These are phyloP conservation scores for Eumacrocentrus americanus DNA, from an alignment of 2,888 invertebrate species.

Conservation along the genomic window DNA sequence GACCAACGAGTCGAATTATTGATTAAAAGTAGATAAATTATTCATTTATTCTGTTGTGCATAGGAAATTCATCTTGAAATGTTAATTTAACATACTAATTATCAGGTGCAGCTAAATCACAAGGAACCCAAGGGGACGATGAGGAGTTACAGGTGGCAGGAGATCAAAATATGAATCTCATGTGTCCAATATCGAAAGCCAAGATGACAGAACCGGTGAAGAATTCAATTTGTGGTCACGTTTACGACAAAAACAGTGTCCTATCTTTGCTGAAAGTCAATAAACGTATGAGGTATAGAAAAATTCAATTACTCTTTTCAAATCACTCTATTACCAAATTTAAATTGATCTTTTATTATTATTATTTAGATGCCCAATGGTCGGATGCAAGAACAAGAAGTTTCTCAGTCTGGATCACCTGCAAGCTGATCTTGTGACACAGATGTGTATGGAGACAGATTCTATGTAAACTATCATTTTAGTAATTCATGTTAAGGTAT, in stretches of 20 bases:
- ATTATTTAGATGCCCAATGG: slow-evolving; percentile 51
- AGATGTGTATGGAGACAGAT: slow-evolving; percentile 46
- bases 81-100: slow-evolving; percentile 8
- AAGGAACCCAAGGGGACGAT: slow-evolving; percentile 14
- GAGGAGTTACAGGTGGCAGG: slow-evolving; percentile 45
- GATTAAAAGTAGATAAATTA: slow-evolving; percentile 35
- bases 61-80: no score
- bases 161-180: slow-evolving; percentile 42
- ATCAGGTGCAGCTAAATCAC: slow-evolving; percentile 15
- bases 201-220: slow-evolving; percentile 54
- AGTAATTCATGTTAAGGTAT: no score
- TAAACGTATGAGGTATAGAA: slow-evolving; percentile 45
- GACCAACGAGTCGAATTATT: slow-evolving; percentile 37
- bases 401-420: slow-evolving; percentile 42
- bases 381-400: slow-evolving; percentile 50
- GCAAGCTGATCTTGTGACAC: slow-evolving; percentile 45
- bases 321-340: background rate
- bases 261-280: slow-evolving; percentile 45
- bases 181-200: slow-evolving; percentile 56
- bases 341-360: background rate
- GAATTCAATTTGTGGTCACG: slow-evolving; percentile 52
- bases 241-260: slow-evolving; percentile 51
- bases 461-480: slow-evolving; percentile 20
- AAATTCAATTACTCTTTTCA: background rate
- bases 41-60: background rate